These are phyloP conservation scores for Remorina albescens DNA, from an alignment of 2,797 vertebrate genomes.

Conservation along the genomic window DNA sequence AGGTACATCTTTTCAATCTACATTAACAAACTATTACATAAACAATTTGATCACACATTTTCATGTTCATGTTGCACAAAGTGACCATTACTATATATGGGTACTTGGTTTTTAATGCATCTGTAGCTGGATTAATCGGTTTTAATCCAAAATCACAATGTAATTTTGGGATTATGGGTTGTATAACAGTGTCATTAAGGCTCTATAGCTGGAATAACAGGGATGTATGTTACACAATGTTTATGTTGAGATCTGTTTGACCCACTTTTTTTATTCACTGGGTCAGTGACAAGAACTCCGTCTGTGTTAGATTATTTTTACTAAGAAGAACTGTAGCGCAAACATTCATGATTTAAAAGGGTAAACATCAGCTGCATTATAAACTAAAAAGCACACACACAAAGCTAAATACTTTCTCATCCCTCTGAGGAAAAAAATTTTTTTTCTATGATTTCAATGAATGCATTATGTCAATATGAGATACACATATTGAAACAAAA, in stretches of 20 bases:
- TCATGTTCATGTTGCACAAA: no score
- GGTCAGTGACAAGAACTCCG: constrained; percentile 13
- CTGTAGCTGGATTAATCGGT: constrained; percentile 68
- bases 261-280: constrained; percentile 43
- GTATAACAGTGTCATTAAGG: constrained; percentile 63
- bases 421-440: background rate
- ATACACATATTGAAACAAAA: background rate
- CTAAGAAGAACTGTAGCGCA: constrained; percentile 23
- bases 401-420: constrained; percentile 3
- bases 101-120: constrained; percentile 73
- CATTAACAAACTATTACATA: constrained; percentile 27
- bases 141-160: constrained; percentile 71
- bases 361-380: constrained; percentile 17
- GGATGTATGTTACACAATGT: constrained; percentile 29
- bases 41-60: constrained; percentile 14
- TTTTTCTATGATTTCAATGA: background rate
- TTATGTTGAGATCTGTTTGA: constrained; percentile 31
- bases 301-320: background rate
- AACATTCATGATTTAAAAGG: constrained; percentile 23
- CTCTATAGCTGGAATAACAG: constrained; percentile 58
- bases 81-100: constrained; percentile 62
- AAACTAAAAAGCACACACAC: constrained; percentile 6
- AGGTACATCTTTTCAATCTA: constrained; percentile 82
- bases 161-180: constrained; percentile 73
- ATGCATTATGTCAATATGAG: constrained; percentile 1